These are phyloP conservation scores for Sycophila sp. DNA, from an alignment of 1,140 invertebrate genomes.

Conservation along the genomic window DNA sequence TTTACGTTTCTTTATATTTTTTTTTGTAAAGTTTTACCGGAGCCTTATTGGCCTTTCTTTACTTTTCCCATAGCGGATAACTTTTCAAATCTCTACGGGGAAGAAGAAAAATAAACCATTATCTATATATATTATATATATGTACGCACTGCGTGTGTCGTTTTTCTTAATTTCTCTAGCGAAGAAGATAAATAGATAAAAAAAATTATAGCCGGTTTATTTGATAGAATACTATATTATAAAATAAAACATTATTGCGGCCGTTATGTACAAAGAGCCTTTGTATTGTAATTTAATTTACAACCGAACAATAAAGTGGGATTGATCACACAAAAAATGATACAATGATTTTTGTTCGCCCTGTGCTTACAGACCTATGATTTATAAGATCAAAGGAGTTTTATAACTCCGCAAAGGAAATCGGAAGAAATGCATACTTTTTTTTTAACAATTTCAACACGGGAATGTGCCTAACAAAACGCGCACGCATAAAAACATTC, in stretches of 20 bases:
- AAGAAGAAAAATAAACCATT: slow-evolving; percentile 34
- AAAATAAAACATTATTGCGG: slow-evolving; percentile 62
- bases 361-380: too few species aligned
- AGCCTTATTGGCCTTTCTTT: neutral
- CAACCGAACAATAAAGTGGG: slow-evolving; percentile 62
- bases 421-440: too few species aligned
- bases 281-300: slow-evolving; percentile 63
- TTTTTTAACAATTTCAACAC: too few species aligned
- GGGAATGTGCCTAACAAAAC: too few species aligned
- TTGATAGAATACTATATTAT: slow-evolving; percentile 61
- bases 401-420: too few species aligned
- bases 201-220: slow-evolving; percentile 60
- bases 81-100: slow-evolving; percentile 18
- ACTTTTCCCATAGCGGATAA: neutral
- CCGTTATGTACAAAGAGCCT: slow-evolving; percentile 66
- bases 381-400: too few species aligned
- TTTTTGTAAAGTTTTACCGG: slow-evolving; percentile 28
- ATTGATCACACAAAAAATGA: slow-evolving; percentile 45
- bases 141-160: slow-evolving; percentile 24
- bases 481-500: too few species aligned
- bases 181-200: slow-evolving; percentile 35
- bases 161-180: slow-evolving; percentile 40
- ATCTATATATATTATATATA: slow-evolving; percentile 34
- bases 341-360: slow-evolving; percentile 2
- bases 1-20: slow-evolving; percentile 8